Conservation (phyloP, 1,140 invertebrate species). For the Stegodyphus dumicola region DNA sequence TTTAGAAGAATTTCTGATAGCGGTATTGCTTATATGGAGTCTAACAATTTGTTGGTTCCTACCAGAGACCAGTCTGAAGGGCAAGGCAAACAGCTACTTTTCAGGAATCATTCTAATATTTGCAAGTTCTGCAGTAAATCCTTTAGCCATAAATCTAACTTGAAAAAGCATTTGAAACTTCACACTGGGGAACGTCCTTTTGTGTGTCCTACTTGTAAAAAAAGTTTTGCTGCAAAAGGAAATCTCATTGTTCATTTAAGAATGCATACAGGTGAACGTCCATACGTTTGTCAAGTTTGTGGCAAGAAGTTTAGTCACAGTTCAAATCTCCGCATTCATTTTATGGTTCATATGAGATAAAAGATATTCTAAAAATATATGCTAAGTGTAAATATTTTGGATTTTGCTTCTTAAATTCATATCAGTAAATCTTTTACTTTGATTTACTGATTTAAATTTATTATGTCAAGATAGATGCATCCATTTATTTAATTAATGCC, state of each 20-base stretch:
- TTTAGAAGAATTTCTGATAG: too few relatives aligned
- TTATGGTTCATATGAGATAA: background rate
- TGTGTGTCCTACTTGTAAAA: background rate
- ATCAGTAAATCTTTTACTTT: too few relatives aligned
- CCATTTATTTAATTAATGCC: too few relatives aligned
- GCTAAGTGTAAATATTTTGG: background rate
- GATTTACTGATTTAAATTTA: too few relatives aligned
- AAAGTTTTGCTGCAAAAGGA: background rate
- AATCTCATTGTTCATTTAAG: background rate
- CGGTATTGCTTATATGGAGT: too few relatives aligned
- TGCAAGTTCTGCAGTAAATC: background rate
- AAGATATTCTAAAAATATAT: background rate
- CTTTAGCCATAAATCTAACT: background rate
- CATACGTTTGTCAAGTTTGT: background rate
- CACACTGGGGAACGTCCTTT: background rate
- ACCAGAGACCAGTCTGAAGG: too few relatives aligned
- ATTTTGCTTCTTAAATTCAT: background rate
- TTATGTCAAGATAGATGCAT: too few relatives aligned
- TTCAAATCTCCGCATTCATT: background rate
- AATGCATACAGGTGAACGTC: background rate
- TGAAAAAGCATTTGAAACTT: background rate
- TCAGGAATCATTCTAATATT: too few relatives aligned
- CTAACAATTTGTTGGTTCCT: too few relatives aligned
- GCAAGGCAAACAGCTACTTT: too few relatives aligned
- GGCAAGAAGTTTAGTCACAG: background rate